phyloP scores from a whole-genome alignment of 2,797 vertebrate genomes.

The Sebastes goodei region DNA sequence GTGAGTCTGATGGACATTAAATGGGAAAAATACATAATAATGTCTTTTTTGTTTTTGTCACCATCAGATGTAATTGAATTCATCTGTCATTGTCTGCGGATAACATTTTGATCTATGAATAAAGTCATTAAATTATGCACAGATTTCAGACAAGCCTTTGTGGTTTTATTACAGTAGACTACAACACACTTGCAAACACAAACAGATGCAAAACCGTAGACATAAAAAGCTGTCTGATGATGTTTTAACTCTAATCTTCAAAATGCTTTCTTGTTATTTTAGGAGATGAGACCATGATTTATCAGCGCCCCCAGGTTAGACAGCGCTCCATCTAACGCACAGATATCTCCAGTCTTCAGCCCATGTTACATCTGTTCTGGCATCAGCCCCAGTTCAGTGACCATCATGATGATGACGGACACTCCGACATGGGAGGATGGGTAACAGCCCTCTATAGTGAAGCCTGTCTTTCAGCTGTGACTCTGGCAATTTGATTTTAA shows the following conservation, averaged over 20 bases:
- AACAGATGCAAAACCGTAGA: neutral
- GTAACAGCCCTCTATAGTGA: constrained; percentile 30
- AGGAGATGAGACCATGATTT: neutral
- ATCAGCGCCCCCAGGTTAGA: neutral
- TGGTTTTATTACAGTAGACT: neutral
- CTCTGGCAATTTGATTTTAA: constrained; percentile 66
- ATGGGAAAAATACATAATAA: neutral
- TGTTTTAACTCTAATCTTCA: neutral
- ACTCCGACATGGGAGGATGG: constrained; percentile 2
- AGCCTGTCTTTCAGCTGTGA: constrained; percentile 43
- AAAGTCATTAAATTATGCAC: constrained; percentile 12
- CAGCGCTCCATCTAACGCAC: neutral
- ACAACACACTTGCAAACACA: neutral
- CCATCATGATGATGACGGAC: constrained; percentile 7
- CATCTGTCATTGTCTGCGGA: constrained; percentile 16
- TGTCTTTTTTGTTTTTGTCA: constrained; percentile 6
- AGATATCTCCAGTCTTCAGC: constrained; percentile 23
- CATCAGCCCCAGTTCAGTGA: neutral
- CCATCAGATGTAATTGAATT: constrained; percentile 13
- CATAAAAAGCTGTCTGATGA: neutral
- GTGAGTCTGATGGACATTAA: constrained; percentile 6
- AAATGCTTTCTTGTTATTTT: constrained; percentile 21
- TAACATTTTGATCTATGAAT: neutral
- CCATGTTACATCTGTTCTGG: neutral
- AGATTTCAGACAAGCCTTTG: neutral